A percentile compares a stretch with the other conserved stretches of the same genome.
Evolutionary conservation across 2,888 invertebrate species (phyloP).

Genomic region (Agriopis leucophaearia): DNA sequence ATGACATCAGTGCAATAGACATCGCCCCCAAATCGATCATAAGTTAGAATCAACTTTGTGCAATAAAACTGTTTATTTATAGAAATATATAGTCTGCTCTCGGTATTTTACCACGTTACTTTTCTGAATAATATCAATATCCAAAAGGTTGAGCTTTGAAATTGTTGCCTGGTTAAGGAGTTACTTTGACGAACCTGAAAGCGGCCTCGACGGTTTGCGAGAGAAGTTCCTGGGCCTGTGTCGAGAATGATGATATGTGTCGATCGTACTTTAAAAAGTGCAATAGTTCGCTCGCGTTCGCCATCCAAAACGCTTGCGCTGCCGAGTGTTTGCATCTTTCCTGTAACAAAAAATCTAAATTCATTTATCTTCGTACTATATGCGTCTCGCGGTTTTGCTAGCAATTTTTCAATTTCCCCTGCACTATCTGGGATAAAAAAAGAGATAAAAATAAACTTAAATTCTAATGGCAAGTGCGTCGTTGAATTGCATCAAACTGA

Average conservation of each 20-base stretch:
- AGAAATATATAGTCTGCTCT: neutral
- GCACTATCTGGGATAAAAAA: too few relatives aligned
- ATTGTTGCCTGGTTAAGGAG: neutral
- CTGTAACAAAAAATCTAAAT: conserved; percentile 71
- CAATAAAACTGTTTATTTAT: neutral
- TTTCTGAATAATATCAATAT: too few relatives aligned
- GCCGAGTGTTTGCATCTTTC: conserved; percentile 95
- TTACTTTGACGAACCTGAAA: conserved; percentile 87
- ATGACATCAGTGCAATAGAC: too few relatives aligned
- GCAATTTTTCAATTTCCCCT: too few relatives aligned
- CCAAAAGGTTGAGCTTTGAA: neutral
- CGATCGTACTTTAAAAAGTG: conserved; percentile 98
- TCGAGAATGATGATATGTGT: conserved; percentile 96
- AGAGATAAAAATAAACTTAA: too few relatives aligned
- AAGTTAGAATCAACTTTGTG: neutral
- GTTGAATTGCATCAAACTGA: neutral
- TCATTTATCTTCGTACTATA: too few relatives aligned
- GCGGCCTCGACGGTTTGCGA: conserved; percentile 97
- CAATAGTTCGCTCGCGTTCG: conserved; percentile 97
- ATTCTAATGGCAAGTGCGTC: neutral
- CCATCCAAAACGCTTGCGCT: conserved; percentile 98
- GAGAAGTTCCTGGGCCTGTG: conserved; percentile 96
- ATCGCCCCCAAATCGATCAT: neutral
- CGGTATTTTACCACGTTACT: too few relatives aligned
- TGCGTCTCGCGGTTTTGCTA: too few relatives aligned